These are phyloP conservation scores for Cyprinodon variegatus DNA, from an alignment of 2,113 vertebrate species.

Conservation along the genomic window DNA sequence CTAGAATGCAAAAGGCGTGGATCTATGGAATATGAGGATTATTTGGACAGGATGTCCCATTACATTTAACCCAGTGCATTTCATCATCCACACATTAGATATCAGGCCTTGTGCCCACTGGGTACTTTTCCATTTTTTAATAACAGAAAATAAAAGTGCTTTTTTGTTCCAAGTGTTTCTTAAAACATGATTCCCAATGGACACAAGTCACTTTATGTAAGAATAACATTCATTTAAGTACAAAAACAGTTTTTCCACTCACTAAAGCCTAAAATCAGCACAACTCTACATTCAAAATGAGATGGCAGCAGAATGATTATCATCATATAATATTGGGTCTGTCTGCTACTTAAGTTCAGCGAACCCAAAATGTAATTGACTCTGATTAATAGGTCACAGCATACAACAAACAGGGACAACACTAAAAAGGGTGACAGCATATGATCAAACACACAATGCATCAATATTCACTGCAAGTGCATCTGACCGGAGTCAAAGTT, in stretches of 20 bases:
- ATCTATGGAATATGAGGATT: conserved; percentile 26
- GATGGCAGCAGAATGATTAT: conserved; percentile 8
- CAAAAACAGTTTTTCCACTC: conserved; percentile 7
- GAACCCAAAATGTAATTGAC: conserved; percentile 26
- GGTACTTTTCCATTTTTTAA: conserved; percentile 26
- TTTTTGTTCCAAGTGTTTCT: background rate
- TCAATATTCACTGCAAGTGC: background rate
- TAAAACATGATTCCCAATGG: conserved; percentile 54
- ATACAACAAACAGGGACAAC: background rate
- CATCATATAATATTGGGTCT: conserved; percentile 16
- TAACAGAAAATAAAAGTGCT: background rate
- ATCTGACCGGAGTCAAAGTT: background rate
- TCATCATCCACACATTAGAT: conserved; percentile 14
- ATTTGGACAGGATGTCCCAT: conserved; percentile 15
- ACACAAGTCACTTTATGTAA: conserved; percentile 36
- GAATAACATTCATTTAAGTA: background rate
- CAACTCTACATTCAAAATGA: conserved; percentile 14
- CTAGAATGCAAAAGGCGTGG: conserved; percentile 9
- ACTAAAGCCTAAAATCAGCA: conserved; percentile 5
- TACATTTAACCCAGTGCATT: conserved; percentile 26
- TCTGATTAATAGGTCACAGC: conserved; percentile 40
- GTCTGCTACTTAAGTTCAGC: conserved; percentile 18
- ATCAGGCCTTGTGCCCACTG: conserved; percentile 49
- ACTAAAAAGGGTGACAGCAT: background rate
- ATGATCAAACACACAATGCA: background rate